Evolutionary conservation across 1,140 invertebrate genomes (phyloP), one percentile per base, ranked within the genome.

Genomic region (Kradibia gibbosae): DNA sequence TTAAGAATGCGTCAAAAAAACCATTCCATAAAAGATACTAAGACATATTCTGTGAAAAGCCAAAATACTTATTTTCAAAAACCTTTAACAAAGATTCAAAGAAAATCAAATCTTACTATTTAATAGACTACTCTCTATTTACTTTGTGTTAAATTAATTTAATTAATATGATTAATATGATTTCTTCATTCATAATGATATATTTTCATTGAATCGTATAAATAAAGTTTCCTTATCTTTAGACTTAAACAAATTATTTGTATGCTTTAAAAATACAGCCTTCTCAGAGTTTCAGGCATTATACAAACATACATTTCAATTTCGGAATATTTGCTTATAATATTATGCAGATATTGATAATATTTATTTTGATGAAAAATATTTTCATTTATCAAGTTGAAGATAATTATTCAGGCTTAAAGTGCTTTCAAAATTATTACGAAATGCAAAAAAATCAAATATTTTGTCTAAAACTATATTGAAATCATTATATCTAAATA

Each of bases 211-310:
- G n/a, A n/a, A n/a, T n/a, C 3, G 13, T 34, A 22, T 20, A 67
- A 67, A 67, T 67, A 67, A n/a, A 67, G 15, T 67, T 67, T 39
- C n/a, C 11, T 11, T 36, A 65, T 67, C 34, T 39, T 67, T 36
- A 8, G 34, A 36, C 5, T 67, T 39, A 22, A 67, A 8, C 5
- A n/a, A 67, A 67, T 67, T 67, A 67, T 39, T 67, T n/a, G 20
- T 10, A 39, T 39, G 15, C 34, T 39, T n/a, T 39, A 36, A 17
- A 28, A 67, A n/a, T 39, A 36, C 34, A n/a, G 15, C 34, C 34
- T 67, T n/a, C 36, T 67, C n/a, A 39, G 34, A 39, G 17, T 0
- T 1, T 8, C 20, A n/a, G 39, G 28, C 7, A 67, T 22, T 67
- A 8, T 22, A 39, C 34, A 67, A 67, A 67, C 22, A 67, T 67